Evolutionary conservation across 2,888 invertebrate genomes (phyloP).

Genomic region (Lepidocyrtoides sp.): DNA sequence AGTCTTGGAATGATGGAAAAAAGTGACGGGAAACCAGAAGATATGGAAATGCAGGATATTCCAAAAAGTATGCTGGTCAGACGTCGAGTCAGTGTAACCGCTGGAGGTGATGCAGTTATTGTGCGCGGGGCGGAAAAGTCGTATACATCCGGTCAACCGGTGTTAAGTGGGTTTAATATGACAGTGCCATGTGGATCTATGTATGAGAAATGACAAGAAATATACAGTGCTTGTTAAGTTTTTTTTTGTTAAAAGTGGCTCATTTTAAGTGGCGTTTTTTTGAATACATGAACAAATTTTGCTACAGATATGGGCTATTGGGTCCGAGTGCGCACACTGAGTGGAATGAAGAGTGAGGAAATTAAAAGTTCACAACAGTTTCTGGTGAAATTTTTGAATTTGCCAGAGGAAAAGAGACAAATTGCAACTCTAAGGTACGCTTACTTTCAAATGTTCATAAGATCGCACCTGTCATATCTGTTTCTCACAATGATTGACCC

Average conservation of each 20-base stretch:
- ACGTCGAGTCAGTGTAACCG: slow-evolving; percentile 14
- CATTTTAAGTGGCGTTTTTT: too few species aligned
- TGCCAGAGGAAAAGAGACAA: slow-evolving; percentile 50
- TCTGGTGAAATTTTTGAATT: slow-evolving; percentile 65
- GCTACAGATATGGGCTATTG: slow-evolving; percentile 94
- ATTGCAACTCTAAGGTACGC: slow-evolving; percentile 69
- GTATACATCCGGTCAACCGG: not conserved
- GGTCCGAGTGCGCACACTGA: slow-evolving; percentile 92
- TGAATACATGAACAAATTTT: not conserved
- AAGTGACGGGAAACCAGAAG: not conserved
- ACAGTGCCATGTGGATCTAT: slow-evolving; percentile 63
- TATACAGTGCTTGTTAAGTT: not conserved
- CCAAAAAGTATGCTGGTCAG: not conserved
- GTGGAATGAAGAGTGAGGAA: slow-evolving; percentile 48
- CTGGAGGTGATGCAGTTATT: slow-evolving; percentile 45
- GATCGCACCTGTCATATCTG: not conserved
- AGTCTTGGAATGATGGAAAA: not conserved
- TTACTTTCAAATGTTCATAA: not conserved
- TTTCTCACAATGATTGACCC: not conserved
- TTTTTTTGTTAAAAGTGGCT: not conserved
- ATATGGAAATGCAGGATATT: not conserved
- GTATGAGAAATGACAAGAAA: slow-evolving; percentile 14
- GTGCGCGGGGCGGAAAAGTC: slow-evolving; percentile 47
- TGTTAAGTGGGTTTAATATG: slow-evolving; percentile 48
- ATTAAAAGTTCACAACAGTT: slow-evolving; percentile 31